Evolutionary conservation across 2,888 invertebrate species (phyloP).

Genomic region (Eristalis intricaria): DNA sequence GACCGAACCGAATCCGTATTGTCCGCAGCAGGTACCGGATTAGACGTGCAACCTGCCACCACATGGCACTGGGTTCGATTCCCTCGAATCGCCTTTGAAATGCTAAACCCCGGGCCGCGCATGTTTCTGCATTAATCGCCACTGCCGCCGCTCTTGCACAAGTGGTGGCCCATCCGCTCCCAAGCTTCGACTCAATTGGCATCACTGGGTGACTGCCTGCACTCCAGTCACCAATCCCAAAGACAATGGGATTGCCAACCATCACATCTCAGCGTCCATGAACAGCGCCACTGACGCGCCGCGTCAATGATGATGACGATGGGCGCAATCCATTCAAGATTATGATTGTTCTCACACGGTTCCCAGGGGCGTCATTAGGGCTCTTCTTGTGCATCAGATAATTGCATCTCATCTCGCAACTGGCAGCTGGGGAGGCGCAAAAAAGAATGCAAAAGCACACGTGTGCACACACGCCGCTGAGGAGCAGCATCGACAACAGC

Average conservation of each 20-base stretch:
- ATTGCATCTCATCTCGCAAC: background rate
- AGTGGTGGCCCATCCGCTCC: background rate
- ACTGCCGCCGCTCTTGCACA: background rate
- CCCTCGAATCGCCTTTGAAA: background rate
- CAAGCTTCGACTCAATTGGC: background rate
- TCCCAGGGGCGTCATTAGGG: constrained; percentile 7
- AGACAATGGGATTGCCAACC: background rate
- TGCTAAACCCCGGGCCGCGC: background rate
- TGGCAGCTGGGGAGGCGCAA: background rate
- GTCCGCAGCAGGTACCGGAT: background rate
- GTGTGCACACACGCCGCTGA: background rate
- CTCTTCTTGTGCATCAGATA: background rate
- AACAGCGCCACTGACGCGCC: background rate
- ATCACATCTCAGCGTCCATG: background rate
- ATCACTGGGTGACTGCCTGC: background rate
- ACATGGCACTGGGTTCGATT: background rate
- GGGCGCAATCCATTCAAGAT: constrained; percentile 30
- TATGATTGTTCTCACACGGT: constrained; percentile 32
- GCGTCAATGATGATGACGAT: constrained; percentile 1
- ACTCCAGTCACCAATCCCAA: background rate
- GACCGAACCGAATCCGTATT: background rate
- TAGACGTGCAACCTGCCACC: background rate
- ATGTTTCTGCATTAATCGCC: background rate
- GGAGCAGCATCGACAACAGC: background rate
- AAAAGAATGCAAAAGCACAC: background rate